Conservation (phyloP, 2,888 invertebrate species). For the Calliphora vomitoria region DNA sequence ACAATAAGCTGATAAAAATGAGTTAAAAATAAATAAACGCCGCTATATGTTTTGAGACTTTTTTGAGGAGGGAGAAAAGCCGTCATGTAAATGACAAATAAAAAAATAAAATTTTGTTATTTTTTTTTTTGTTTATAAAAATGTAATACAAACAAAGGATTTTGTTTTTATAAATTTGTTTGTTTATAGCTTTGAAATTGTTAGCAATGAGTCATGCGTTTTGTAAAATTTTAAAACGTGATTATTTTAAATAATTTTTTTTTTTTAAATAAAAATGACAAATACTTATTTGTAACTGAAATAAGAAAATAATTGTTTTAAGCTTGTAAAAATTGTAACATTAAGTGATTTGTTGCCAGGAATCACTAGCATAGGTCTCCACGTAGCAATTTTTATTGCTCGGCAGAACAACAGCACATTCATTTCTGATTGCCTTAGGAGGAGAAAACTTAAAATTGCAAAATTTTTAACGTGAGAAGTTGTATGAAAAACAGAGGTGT, state of each 20-base stretch:
- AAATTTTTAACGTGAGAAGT: too few relatives aligned
- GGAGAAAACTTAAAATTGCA: too few relatives aligned
- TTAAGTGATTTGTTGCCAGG: neutral
- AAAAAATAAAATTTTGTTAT: slow-evolving; percentile 13
- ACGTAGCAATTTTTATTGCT: too few relatives aligned
- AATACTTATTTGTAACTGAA: neutral
- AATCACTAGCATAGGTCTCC: too few relatives aligned
- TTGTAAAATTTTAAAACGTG: neutral
- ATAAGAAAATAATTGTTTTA: neutral
- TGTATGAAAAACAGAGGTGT: too few relatives aligned
- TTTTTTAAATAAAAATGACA: neutral
- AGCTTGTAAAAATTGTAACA: neutral
- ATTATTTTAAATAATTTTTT: neutral
- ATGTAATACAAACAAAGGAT: slow-evolving; percentile 12
- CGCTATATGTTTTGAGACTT: neutral
- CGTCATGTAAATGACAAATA: slow-evolving; percentile 32
- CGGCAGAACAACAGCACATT: too few relatives aligned
- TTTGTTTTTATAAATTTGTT: neutral
- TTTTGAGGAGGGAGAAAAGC: slow-evolving; percentile 12
- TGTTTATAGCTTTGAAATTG: neutral
- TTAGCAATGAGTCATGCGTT: slow-evolving; percentile 1
- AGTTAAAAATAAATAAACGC: slow-evolving; percentile 19
- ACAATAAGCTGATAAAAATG: slow-evolving; percentile 41
- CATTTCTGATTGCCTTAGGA: too few relatives aligned
- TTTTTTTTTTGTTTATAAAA: neutral